Evolutionary conservation across 2,888 invertebrate genomes (phyloP).

Genomic region (Cheilosia variabilis): DNA sequence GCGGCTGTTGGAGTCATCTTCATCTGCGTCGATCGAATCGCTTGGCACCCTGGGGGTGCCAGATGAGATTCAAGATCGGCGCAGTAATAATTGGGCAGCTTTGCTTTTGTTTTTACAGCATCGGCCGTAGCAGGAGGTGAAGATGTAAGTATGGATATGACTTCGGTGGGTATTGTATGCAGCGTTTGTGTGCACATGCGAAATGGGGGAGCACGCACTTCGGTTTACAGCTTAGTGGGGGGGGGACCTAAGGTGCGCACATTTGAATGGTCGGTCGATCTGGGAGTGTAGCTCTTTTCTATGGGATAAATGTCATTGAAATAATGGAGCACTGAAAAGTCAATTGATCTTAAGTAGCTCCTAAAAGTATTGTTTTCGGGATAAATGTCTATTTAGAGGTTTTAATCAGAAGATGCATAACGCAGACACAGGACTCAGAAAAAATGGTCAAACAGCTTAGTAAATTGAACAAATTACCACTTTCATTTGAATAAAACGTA

Average conservation of each 20-base stretch:
- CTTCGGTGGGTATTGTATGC: not conserved
- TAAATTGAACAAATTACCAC: too few relatives aligned
- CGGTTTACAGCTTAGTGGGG: slow-evolving; percentile 3
- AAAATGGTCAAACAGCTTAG: too few relatives aligned
- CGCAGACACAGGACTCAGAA: too few relatives aligned
- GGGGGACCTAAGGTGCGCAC: slow-evolving; percentile 15
- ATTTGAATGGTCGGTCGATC: not conserved
- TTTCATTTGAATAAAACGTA: too few relatives aligned
- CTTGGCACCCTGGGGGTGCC: slow-evolving; percentile 74
- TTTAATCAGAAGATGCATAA: too few relatives aligned
- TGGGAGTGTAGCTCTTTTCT: not conserved
- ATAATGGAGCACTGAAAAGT: not conserved
- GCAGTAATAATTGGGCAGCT: slow-evolving; percentile 54
- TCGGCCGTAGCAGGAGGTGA: slow-evolving; percentile 12
- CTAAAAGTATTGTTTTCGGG: too few relatives aligned
- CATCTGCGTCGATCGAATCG: slow-evolving; percentile 67
- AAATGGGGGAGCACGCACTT: slow-evolving; percentile 30
- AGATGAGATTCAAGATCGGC: slow-evolving; percentile 62
- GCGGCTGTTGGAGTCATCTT: slow-evolving; percentile 65
- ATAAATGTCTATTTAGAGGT: too few relatives aligned
- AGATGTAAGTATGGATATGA: slow-evolving; percentile 21
- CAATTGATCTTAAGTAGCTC: not conserved
- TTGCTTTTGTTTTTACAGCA: slow-evolving; percentile 58
- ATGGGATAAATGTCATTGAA: too few relatives aligned
- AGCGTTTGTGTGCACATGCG: not conserved